phyloP scores from a whole-genome alignment of 2,888 invertebrate species.

The Heterodera filipjevi region DNA sequence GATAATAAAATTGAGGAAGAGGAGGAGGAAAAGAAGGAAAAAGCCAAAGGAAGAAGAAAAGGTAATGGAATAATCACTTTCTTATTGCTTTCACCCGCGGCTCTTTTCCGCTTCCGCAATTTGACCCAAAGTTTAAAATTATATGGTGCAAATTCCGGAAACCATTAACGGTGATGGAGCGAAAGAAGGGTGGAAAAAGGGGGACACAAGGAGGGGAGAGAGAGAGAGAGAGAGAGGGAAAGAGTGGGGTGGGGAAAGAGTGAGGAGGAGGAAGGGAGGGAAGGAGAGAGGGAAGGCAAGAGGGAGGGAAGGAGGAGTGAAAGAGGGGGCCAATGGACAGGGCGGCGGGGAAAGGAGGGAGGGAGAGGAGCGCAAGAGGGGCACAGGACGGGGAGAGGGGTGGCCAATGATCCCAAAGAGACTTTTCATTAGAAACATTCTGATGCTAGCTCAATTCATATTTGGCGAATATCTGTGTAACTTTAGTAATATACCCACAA shows the following conservation, averaged over 20 bases:
- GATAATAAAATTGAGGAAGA: not conserved
- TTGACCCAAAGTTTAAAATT: not conserved
- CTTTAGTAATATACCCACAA: constrained; percentile 2
- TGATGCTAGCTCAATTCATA: not conserved
- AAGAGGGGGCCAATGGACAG: no score
- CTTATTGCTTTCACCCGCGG: not conserved
- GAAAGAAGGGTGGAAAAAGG: no score
- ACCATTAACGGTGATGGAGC: not conserved
- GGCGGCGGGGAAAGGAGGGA: no score
- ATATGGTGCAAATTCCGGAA: not conserved
- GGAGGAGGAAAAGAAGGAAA: not conserved
- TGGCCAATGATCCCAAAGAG: not conserved
- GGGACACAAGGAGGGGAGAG: no score
- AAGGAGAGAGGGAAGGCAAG: no score
- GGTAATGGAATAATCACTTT: not conserved
- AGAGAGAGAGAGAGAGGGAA: no score
- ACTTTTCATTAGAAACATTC: no score
- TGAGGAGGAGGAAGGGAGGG: no score
- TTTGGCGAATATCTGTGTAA: not conserved
- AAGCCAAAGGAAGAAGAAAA: not conserved
- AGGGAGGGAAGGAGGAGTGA: no score
- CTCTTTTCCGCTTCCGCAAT: not conserved
- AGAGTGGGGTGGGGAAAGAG: no score
- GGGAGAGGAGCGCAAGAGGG: no score
- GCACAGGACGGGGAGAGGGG: not conserved